Evolutionary conservation across 1,140 invertebrate species (phyloP).

Genomic region (Nasonia longicornis): DNA sequence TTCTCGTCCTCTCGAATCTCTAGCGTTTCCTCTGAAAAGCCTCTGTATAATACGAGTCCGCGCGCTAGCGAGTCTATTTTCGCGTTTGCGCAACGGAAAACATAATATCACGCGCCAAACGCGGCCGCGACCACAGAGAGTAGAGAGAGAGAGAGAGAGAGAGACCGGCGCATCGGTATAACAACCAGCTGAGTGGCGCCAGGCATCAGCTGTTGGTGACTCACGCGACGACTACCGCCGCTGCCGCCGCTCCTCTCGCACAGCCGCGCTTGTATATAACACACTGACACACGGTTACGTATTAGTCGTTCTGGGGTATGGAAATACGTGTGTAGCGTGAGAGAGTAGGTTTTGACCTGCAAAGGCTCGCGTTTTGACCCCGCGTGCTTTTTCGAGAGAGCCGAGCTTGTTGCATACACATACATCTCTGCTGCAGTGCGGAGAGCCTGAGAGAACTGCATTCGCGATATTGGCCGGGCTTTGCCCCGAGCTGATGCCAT

Average conservation of each 20-base stretch:
- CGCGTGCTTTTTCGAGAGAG: not conserved
- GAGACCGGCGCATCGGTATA: constrained; percentile 50
- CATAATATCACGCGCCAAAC: not conserved
- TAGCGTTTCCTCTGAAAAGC: not conserved
- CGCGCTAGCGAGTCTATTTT: not conserved
- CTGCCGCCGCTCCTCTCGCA: not conserved
- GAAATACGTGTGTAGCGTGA: not conserved
- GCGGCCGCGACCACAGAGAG: not conserved
- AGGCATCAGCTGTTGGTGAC: constrained; percentile 64
- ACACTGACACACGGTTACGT: not conserved
- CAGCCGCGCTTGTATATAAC: not conserved
- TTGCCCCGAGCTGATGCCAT: not conserved
- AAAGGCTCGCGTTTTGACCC: not conserved
- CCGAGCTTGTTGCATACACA: not conserved
- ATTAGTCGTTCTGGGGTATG: not conserved
- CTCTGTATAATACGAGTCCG: not conserved
- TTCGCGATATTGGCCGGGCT: not conserved
- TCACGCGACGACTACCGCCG: constrained; percentile 52
- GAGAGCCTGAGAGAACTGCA: too few relatives aligned
- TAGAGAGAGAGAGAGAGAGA: not conserved
- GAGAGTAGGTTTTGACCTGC: constrained; percentile 16
- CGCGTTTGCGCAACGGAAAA: not conserved
- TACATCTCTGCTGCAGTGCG: not conserved
- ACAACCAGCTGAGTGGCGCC: constrained; percentile 67
- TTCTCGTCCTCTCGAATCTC: not conserved